Evolutionary conservation across 2,113 vertebrate species (phyloP).

Genomic region (Piprites chloris): DNA sequence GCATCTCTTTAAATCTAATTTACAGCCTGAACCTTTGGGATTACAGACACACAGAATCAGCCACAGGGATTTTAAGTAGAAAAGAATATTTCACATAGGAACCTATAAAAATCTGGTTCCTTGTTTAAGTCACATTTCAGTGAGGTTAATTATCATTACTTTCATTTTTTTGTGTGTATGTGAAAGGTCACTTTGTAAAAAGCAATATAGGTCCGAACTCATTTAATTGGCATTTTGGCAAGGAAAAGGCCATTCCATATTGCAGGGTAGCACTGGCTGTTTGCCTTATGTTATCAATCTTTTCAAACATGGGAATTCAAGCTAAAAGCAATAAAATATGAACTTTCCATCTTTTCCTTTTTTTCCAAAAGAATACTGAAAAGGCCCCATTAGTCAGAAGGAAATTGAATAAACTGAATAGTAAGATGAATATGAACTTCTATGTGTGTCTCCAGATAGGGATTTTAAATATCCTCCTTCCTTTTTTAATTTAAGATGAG

Average conservation of each 20-base stretch:
- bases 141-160: conserved; percentile 6
- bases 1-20: neutral
- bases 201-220: conserved; percentile 1
- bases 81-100: neutral
- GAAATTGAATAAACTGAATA: neutral
- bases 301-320: conserved; percentile 8
- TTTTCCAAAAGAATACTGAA: neutral
- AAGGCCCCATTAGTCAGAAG: neutral
- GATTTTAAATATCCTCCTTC: neutral
- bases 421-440: neutral
- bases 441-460: neutral
- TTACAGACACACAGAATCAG: neutral
- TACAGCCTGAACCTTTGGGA: neutral
- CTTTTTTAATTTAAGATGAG: neutral
- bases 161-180: neutral
- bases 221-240: conserved; percentile 27
- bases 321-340: conserved; percentile 25
- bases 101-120: neutral
- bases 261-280: neutral
- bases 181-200: conserved; percentile 35
- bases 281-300: conserved; percentile 36
- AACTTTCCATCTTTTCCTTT: neutral
- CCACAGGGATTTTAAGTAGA: neutral
- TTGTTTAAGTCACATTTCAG: neutral
- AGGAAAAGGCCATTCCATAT: conserved; percentile 39